These are phyloP conservation scores for Pteruthius melanotis DNA, from an alignment of 2,113 vertebrate species.

Conservation along the genomic window DNA sequence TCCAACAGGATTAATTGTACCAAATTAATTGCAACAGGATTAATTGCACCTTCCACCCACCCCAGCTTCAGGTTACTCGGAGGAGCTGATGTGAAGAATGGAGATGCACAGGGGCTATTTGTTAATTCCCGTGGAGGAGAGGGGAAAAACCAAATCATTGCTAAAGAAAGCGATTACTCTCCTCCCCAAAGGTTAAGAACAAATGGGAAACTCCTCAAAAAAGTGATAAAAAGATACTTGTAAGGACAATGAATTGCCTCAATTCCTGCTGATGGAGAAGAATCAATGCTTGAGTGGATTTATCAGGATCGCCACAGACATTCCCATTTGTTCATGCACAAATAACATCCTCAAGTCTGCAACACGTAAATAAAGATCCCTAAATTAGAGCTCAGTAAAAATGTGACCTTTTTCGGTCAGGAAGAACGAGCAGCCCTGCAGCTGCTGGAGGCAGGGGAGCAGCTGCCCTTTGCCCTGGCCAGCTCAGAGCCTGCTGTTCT, in stretches of 20 bases:
- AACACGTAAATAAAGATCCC: background rate
- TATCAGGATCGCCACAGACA: background rate
- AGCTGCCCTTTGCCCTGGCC: background rate
- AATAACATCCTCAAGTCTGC: background rate
- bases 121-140: background rate
- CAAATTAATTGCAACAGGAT: background rate
- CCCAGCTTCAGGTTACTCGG: background rate
- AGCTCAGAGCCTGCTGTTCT: background rate
- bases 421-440: background rate
- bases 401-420: background rate
- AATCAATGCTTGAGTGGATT: background rate
- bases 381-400: background rate
- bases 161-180: background rate
- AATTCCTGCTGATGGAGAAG: background rate
- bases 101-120: background rate
- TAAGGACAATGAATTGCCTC: background rate
- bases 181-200: background rate
- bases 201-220: background rate
- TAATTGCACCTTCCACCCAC: background rate
- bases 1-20: background rate
- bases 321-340: background rate
- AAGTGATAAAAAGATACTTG: background rate
- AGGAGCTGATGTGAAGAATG: too few relatives aligned
- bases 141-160: background rate
- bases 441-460: background rate